Conservation (phyloP, 2,888 invertebrate genomes). For the Cryptus viduatorius region DNA sequence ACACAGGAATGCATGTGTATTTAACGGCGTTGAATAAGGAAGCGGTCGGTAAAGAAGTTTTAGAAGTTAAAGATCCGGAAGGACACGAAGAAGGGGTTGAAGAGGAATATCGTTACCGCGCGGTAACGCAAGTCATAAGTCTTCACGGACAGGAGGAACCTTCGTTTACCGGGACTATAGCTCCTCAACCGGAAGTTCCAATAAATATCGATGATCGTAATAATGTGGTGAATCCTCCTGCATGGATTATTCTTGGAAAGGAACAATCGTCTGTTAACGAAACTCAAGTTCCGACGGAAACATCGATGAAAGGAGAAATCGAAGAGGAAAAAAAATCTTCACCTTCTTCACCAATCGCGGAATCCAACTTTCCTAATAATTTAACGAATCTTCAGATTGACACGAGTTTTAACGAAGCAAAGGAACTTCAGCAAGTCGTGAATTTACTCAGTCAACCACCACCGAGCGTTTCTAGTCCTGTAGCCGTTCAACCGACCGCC, state of each 20-base stretch:
- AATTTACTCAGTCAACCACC: slow-evolving; percentile 79
- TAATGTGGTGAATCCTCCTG: background rate
- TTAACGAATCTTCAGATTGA: slow-evolving; percentile 22
- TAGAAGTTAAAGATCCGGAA: background rate
- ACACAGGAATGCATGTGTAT: slow-evolving; percentile 63
- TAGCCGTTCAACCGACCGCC: slow-evolving; percentile 78
- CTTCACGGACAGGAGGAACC: slow-evolving; percentile 67
- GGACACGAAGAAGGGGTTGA: background rate
- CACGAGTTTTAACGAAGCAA: slow-evolving; percentile 61
- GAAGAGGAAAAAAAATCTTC: slow-evolving; percentile 2
- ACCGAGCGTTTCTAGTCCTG: slow-evolving; percentile 80
- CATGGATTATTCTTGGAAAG: background rate
- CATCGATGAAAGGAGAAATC: background rate
- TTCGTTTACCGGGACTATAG: slow-evolving; percentile 63
- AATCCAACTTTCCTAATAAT: slow-evolving; percentile 39
- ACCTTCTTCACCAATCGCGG: slow-evolving; percentile 22
- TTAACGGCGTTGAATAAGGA: slow-evolving; percentile 60
- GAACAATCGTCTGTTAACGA: background rate
- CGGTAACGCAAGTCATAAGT: slow-evolving; percentile 59
- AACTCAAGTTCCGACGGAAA: slow-evolving; percentile 3
- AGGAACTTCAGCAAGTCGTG: slow-evolving; percentile 79
- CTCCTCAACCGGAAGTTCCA: slow-evolving; percentile 63
- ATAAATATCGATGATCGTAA: background rate
- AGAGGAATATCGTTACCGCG: slow-evolving; percentile 12
- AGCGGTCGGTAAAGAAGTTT: background rate